Conservation (phyloP, 1,140 invertebrate species). For the Monochamus saltuarius region DNA sequence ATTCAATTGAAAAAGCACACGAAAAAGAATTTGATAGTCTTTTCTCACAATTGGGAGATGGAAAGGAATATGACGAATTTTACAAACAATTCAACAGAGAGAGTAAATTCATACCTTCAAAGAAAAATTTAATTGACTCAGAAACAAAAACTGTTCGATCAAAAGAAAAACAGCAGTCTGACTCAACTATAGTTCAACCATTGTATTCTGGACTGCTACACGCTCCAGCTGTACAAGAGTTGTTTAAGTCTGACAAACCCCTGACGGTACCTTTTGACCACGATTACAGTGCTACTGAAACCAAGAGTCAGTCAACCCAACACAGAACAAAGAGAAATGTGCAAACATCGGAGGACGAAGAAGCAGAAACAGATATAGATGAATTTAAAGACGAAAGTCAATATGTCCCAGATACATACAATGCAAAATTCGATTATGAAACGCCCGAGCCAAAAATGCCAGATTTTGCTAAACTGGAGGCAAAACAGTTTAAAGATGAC, state of each 20-base stretch:
- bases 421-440: not conserved
- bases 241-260: constrained; percentile 14
- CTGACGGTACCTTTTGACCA: constrained; percentile 15
- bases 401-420: constrained; percentile 12
- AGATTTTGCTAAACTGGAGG: constrained; percentile 9
- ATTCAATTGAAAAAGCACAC: not conserved
- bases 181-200: constrained; percentile 10
- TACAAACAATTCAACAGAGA: not conserved
- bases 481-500: not conserved
- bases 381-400: not conserved
- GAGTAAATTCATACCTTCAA: too few relatives aligned
- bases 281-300: constrained; percentile 13
- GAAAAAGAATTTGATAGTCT: constrained; percentile 2
- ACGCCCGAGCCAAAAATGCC: constrained; percentile 1
- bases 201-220: constrained; percentile 10
- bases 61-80: constrained; percentile 5
- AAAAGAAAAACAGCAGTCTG: constrained; percentile 9
- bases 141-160: not conserved
- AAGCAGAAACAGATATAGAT: not conserved
- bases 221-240: constrained; percentile 1
- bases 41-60: not conserved
- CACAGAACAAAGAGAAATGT: not conserved
- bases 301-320: not conserved
- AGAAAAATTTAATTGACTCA: too few relatives aligned
- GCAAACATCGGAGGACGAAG: not conserved